Base-by-base conservation (phyloP, 2,113 vertebrate species). In the Puntigrus tetrazona region DNA sequence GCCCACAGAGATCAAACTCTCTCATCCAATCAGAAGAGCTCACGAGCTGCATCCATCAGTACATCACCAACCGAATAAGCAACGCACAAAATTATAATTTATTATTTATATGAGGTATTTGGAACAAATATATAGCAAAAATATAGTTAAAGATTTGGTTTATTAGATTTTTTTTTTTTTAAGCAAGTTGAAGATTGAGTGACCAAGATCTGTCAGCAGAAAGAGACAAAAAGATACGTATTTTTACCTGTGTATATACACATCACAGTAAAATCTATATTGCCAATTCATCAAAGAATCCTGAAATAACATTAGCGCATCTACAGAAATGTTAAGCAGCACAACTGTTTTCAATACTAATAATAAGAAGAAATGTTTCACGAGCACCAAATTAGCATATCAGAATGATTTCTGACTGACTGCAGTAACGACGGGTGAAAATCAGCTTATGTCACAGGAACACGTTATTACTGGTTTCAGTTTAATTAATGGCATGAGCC, bases 101-200 rank as follows among this genome's bases (percentile, higher is more conserved):
- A n/a, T n/a, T n/a, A n/a, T n/a, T n/a, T n/a, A n/a, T 7, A 16
- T 31, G 27, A 3, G 14, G 3, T 31, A 31, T 18, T 36, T 36
- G 14, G 14, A 67, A 34, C 31, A 67, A 67, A 75, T 18, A 50
- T 34, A 13, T 8, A 22, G 14, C 10, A 31, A 14, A 25, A 27
- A 76, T 11, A 20, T 50, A 34, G 50, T 52, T 75, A 29, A 47
- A 14, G 41, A 45, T 29, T 9, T 50, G 4, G 4, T 18, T 20
- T 67, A 8, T 69, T 69, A 69, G 65, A 69, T 67, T 38, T 38
- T 69, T n/a, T n/a, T n/a, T n/a, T n/a, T n/a, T n/a, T n/a, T n/a
- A 18, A 69, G 31, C 31, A 36, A 69, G 31, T 20, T 67, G 7
- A 20, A 8, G 63, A 67, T 20, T 67, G 27, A 45, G 43, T 45